phyloP scores from a whole-genome alignment of 30 jellyfish, hydroid and myxozoan genomes.

The Aurelia aurita complex sp. Pacific region DNA sequence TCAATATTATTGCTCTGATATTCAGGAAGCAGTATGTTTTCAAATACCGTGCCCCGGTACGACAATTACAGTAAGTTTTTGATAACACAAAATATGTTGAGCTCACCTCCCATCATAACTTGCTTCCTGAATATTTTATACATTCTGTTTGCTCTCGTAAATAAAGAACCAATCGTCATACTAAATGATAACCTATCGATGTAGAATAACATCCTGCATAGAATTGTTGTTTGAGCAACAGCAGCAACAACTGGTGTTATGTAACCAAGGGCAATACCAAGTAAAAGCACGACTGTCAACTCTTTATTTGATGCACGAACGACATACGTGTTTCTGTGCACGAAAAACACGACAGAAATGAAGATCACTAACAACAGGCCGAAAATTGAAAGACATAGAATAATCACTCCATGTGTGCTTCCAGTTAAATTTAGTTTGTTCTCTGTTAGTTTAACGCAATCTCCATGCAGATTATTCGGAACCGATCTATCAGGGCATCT shows the following conservation, averaged over 20 bases:
- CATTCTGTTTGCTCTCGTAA: conserved; percentile 63
- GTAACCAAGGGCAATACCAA: conserved; percentile 59
- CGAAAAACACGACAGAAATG: conserved; percentile 18
- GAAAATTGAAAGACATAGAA: conserved; percentile 6
- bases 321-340: conserved; percentile 68
- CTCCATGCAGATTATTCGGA: conserved; percentile 40
- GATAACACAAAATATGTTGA: no score
- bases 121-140: conserved; percentile 73
- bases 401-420: conserved; percentile 28
- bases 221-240: conserved; percentile 9
- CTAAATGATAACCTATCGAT: conserved; percentile 50
- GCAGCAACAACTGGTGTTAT: conserved; percentile 44
- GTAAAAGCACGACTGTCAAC: conserved; percentile 34
- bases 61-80: neutral
- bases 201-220: conserved; percentile 49
- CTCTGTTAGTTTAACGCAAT: conserved; percentile 33
- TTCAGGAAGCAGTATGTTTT: neutral
- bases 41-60: neutral
- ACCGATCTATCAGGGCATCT: conserved; percentile 23
- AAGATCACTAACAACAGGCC: conserved; percentile 55
- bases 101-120: conserved; percentile 63
- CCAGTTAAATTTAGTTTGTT: conserved; percentile 7
- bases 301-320: conserved; percentile 81
- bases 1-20: no score
- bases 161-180: conserved; percentile 70